These are phyloP conservation scores for Megalops cyprinoides DNA, from an alignment of 2,797 vertebrate genomes.

Conservation along the genomic window DNA sequence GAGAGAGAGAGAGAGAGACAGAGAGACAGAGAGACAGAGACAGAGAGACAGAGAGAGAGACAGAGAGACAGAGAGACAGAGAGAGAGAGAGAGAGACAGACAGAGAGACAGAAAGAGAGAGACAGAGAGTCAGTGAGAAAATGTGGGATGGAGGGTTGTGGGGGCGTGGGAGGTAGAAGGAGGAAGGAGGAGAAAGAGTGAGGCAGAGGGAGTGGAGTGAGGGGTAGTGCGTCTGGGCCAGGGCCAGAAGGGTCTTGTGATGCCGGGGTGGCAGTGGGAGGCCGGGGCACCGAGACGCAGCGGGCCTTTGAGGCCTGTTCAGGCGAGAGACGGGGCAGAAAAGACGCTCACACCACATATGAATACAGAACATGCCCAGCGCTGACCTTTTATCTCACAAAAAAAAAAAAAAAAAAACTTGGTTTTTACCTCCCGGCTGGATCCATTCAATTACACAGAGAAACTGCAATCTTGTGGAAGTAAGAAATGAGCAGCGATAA, in stretches of 20 bases:
- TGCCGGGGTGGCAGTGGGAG: constrained; percentile 50
- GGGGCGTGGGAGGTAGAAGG: constrained; percentile 31
- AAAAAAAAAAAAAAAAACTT: no score
- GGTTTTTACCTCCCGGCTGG: not conserved
- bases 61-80: constrained; percentile 30
- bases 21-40: constrained; percentile 30
- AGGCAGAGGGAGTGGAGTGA: constrained; percentile 11
- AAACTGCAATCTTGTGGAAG: not conserved
- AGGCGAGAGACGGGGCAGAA: constrained; percentile 24
- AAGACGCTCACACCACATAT: constrained; percentile 8
- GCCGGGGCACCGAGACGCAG: not conserved
- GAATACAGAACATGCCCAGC: constrained; percentile 16
- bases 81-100: constrained; percentile 29
- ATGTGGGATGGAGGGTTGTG: no score
- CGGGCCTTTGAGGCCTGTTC: constrained; percentile 25
- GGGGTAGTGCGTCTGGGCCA: constrained; percentile 44
- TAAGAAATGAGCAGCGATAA: not conserved
- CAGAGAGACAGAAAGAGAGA: constrained; percentile 25
- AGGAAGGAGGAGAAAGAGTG: constrained; percentile 29
- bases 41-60: constrained; percentile 37
- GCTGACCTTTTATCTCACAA: constrained; percentile 30
- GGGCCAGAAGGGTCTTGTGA: constrained; percentile 49
- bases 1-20: constrained; percentile 25
- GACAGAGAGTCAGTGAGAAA: constrained; percentile 32
- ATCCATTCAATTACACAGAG: constrained; percentile 11